A percentile compares a stretch with the other conserved stretches of the same genome.
Conservation (phyloP, 2,113 vertebrate genomes). For the Cyprinodon variegatus region DNA sequence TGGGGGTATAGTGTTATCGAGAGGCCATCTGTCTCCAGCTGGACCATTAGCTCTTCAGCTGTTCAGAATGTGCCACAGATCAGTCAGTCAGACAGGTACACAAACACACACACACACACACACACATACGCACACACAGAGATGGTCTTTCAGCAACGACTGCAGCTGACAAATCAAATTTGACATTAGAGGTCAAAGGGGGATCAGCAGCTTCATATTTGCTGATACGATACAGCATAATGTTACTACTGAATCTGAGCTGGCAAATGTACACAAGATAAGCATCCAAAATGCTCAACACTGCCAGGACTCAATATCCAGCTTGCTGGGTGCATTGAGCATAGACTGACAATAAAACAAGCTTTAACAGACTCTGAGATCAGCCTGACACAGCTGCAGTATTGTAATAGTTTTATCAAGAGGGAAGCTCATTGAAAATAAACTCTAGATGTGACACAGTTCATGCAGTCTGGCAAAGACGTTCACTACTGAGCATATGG, state of each 20-base stretch:
- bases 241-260: constrained; percentile 43
- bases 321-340: constrained; percentile 26
- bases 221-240: constrained; percentile 41
- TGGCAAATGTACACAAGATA: constrained; percentile 62
- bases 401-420: constrained; percentile 39
- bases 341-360: constrained; percentile 32
- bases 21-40: constrained; percentile 81
- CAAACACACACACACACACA: constrained; percentile 52
- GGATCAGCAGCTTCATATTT: constrained; percentile 53
- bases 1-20: constrained; percentile 77
- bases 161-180: constrained; percentile 70
- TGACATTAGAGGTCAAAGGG: constrained; percentile 71
- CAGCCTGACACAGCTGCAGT: constrained; percentile 28
- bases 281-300: constrained; percentile 45
- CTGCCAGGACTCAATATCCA: constrained; percentile 48
- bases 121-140: constrained; percentile 20
- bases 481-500: constrained; percentile 75
- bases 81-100: constrained; percentile 79
- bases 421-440: constrained; percentile 46
- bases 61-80: constrained; percentile 78
- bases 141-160: constrained; percentile 43
- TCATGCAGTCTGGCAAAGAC: constrained; percentile 51
- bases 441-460: constrained; percentile 62
- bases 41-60: constrained; percentile 82
- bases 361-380: constrained; percentile 36